Evolutionary conservation across 2,888 invertebrate genomes (phyloP), one percentile per base, ranked within the genome.

Genomic region (Drosophila vallismaia): DNA sequence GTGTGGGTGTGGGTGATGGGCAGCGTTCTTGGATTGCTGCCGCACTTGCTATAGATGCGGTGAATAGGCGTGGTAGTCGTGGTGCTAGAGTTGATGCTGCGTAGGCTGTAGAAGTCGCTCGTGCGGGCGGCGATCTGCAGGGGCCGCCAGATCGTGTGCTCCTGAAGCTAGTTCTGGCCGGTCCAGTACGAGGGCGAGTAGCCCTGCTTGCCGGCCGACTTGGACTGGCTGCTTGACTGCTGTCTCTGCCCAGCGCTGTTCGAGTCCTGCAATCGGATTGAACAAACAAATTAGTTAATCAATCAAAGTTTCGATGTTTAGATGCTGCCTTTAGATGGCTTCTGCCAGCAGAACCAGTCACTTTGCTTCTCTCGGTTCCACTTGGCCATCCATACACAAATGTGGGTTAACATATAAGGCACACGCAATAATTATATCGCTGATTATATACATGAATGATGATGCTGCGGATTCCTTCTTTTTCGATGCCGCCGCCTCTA

Each of bases 231-330:
- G 79, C 90, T 91, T 69, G 92, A 88, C 77, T 92, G 92, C 75
- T 92, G 92, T 58, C 92, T 91, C 73, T 92, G 92, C n/a, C 92
- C 92, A 76, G 92, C 90, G 72, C 91, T 92, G 83, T 91, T 92
- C 62, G 92, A 91, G 77, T 92, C 92, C 92, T 92, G 88, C 54
- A 89, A 88, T 19, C 36, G n/a, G 7, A n/a, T 14, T 0, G 6
- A 19, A 51, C 28, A 10, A 1, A 3, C n/a, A 19, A 24, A 2
- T 4, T 7, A 7, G 5, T 28, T 44, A n/a, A 44, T 19, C 4
- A 24, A 24, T 4, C 3, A 44, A 19, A 14, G 14, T 14, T 36
- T 33, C 19, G 14, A 19, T 24, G 24, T 44, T 42, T 7, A 46
- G 62, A 46, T 59, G 60, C 62, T 62, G 46, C 62, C 46, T 38